Base-by-base conservation (phyloP, 2,797 vertebrate species). In the Sarcoramphus papa region DNA sequence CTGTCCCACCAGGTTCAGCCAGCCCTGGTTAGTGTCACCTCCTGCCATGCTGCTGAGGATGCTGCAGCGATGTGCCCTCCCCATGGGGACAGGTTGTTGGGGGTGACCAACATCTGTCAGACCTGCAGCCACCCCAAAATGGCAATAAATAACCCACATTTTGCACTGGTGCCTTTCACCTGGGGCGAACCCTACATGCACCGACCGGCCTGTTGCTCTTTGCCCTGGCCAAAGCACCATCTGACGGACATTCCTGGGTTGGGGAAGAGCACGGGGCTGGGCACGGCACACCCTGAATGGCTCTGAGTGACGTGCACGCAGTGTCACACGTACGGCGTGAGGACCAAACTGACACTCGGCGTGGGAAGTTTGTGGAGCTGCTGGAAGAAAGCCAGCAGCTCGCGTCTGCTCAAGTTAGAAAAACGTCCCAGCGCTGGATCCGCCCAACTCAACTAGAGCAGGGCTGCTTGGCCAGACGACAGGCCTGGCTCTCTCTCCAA, bases 391-490 rank as follows among this genome's bases (percentile, higher is more conserved):
- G 47, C 48, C 57, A 48, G 37, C 25, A 72, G 48, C 72, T 75
- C 16, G 5, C 3, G 87, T 96, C 96, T 94, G 86, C 90, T 95
- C 0, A 0, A 91, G 79, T 62, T 67, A 88, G 83, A 64, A 86
- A 91, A 94, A 65, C 25, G 48, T 73, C 82, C 95, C 87, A 93
- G 94, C 21, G 10, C 83, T 90, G 88, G 64, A 92, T 69, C 92
- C 74, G 86, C 73, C 83, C 95, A 92, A 25, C 21, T 48, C 97
- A 69, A 92, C 83, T 35, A 72, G 57, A 96, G 90, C 48, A 45
- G 93, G 88, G 92, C 95, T 87, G 88, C 93, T 87, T 93, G 77
- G 96, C 96, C 96, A 97, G 95, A 97, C 50, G n/a, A 97, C 96
- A 97, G 85, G 88, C 94, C 89, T 97, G 96, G 90, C 85, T 97